These are phyloP conservation scores for Potamilus streckersoni DNA, from an alignment of 1,140 invertebrate genomes.

Conservation along the genomic window DNA sequence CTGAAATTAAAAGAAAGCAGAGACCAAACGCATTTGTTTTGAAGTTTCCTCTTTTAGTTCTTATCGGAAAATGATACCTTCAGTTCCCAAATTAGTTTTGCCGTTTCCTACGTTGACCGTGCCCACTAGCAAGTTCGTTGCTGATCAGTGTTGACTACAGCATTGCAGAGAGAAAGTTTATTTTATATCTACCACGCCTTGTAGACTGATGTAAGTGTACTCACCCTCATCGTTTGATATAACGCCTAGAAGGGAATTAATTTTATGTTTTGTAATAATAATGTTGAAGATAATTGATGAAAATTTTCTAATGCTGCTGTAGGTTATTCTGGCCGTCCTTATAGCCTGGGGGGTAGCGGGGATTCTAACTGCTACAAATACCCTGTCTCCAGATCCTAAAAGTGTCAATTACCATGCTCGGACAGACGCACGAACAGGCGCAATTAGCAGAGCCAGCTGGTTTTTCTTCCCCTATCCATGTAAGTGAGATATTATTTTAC, in stretches of 20 bases:
- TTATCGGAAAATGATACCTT: too few species aligned
- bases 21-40: too few species aligned
- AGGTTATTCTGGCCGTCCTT: slow-evolving; percentile 85
- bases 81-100: too few species aligned
- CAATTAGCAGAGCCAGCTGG: slow-evolving; percentile 82
- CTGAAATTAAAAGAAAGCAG: too few species aligned
- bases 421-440: slow-evolving; percentile 81
- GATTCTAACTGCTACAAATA: slow-evolving; percentile 78
- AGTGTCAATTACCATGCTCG: slow-evolving; percentile 75
- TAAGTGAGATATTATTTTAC: slow-evolving; percentile 50
- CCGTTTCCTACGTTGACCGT: too few species aligned
- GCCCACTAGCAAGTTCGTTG: too few species aligned
- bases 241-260: not conserved
- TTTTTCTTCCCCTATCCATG: slow-evolving; percentile 88
- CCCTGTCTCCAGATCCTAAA: slow-evolving; percentile 72
- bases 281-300: not conserved
- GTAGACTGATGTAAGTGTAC: too few species aligned
- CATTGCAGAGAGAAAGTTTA: too few species aligned
- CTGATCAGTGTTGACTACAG: too few species aligned
- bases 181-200: too few species aligned
- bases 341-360: slow-evolving; percentile 84
- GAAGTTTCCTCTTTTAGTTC: too few species aligned
- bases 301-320: not conserved
- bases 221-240: too few species aligned
- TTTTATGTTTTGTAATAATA: not conserved